Conservation (phyloP, 2,113 vertebrate species). For the Cairina moschata region DNA sequence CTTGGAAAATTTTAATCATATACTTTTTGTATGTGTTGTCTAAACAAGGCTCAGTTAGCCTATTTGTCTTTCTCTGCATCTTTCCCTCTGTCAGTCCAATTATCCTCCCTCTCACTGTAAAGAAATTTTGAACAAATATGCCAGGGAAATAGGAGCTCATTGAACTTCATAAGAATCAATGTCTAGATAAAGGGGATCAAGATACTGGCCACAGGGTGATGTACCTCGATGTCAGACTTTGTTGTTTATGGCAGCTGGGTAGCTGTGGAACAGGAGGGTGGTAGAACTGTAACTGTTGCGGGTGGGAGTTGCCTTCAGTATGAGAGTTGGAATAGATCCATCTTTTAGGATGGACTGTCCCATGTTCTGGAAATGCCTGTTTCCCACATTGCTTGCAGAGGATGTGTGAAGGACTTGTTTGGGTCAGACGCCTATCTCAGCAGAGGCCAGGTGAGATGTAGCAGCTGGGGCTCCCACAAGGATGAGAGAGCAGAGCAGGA, state of each 20-base stretch:
- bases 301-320: neutral
- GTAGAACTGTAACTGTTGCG: neutral
- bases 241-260: neutral
- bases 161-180: neutral
- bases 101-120: neutral
- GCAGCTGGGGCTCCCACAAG: neutral
- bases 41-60: neutral
- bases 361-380: neutral
- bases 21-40: neutral
- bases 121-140: neutral
- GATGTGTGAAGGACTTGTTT: rapidly evolving
- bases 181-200: neutral
- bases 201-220: neutral
- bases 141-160: neutral
- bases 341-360: neutral
- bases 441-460: neutral
- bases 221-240: rapidly evolving
- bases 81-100: neutral
- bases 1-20: neutral
- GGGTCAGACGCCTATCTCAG: neutral
- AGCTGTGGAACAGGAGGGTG: neutral
- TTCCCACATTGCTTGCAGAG: neutral
- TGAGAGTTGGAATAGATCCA: neutral
- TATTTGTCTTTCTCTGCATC: neutral
- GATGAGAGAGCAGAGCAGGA: neutral